phyloP scores from a whole-genome alignment of 2,797 vertebrate species.

The Pampus argenteus region DNA sequence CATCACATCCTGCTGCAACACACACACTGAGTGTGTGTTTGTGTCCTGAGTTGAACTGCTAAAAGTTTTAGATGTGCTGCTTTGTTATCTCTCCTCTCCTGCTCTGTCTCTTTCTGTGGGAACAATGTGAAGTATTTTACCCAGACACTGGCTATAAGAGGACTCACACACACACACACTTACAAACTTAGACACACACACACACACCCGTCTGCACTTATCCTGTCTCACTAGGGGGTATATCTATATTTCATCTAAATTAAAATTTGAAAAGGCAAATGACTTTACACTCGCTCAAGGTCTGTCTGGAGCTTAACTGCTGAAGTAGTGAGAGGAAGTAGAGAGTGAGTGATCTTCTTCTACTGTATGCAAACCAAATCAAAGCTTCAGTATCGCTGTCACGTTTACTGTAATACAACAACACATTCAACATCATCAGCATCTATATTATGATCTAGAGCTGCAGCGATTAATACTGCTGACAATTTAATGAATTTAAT shows the following conservation, averaged over 20 bases:
- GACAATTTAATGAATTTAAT: too few relatives aligned
- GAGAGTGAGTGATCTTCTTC: too few relatives aligned
- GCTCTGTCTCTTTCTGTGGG: slow-evolving; percentile 28
- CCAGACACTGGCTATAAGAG: too few relatives aligned
- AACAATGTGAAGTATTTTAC: slow-evolving; percentile 48
- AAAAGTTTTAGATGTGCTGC: slow-evolving; percentile 26
- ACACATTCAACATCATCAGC: too few relatives aligned
- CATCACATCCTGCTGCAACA: slow-evolving; percentile 57
- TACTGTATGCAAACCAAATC: too few relatives aligned
- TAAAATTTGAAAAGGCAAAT: slow-evolving; percentile 74
- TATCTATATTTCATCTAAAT: slow-evolving; percentile 79
- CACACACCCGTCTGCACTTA: not conserved
- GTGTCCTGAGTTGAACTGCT: slow-evolving; percentile 59
- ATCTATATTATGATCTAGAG: too few relatives aligned
- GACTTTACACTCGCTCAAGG: slow-evolving; percentile 33
- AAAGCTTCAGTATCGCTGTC: not conserved
- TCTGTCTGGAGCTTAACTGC: slow-evolving; percentile 30
- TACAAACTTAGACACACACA: not conserved
- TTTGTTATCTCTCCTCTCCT: slow-evolving; percentile 27
- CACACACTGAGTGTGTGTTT: slow-evolving; percentile 2
- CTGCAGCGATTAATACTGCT: too few relatives aligned
- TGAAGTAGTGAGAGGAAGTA: not conserved
- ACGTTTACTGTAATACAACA: too few relatives aligned
- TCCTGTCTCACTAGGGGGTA: slow-evolving; percentile 30
- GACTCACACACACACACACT: not conserved